Conservation (phyloP, 2,113 vertebrate species). For the Oncorhynchus kisutch region DNA sequence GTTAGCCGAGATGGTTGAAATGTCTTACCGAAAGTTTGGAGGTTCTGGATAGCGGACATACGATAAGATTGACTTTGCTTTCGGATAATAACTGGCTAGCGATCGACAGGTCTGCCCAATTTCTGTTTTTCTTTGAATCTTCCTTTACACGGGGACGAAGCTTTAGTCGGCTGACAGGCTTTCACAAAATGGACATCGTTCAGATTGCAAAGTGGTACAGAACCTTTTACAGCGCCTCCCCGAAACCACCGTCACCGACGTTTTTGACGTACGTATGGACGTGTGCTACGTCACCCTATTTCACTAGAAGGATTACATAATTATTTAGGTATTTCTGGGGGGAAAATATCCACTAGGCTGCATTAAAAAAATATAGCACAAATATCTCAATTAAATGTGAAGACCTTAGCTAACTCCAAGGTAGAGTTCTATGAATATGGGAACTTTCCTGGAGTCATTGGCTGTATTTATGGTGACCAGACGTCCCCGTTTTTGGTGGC, state of each 20-base stretch:
- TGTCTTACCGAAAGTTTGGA: constrained; percentile 89
- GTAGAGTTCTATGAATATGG: too few species aligned
- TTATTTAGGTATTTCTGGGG: background rate
- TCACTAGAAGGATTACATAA: constrained; percentile 48
- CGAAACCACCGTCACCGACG: too few species aligned
- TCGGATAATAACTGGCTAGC: constrained; percentile 69
- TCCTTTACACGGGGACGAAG: constrained; percentile 6
- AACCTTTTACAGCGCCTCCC: constrained; percentile 39
- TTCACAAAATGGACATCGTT: constrained; percentile 66
- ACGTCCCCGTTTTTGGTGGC: too few species aligned
- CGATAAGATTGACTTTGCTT: constrained; percentile 88
- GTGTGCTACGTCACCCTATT: constrained; percentile 12
- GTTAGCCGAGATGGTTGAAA: background rate
- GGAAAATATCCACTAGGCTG: background rate
- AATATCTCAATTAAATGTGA: background rate
- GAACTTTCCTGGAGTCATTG: too few species aligned
- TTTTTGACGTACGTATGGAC: too few species aligned
- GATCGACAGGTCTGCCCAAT: constrained; percentile 43
- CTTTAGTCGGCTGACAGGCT: background rate
- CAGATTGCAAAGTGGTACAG: constrained; percentile 41
- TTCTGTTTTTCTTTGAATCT: background rate
- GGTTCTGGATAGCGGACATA: constrained; percentile 99
- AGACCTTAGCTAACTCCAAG: background rate
- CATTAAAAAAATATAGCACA: too few species aligned
- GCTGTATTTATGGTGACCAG: too few species aligned